phyloP scores from a whole-genome alignment of 2,797 vertebrate species.

The Scyliorhinus canicula region DNA sequence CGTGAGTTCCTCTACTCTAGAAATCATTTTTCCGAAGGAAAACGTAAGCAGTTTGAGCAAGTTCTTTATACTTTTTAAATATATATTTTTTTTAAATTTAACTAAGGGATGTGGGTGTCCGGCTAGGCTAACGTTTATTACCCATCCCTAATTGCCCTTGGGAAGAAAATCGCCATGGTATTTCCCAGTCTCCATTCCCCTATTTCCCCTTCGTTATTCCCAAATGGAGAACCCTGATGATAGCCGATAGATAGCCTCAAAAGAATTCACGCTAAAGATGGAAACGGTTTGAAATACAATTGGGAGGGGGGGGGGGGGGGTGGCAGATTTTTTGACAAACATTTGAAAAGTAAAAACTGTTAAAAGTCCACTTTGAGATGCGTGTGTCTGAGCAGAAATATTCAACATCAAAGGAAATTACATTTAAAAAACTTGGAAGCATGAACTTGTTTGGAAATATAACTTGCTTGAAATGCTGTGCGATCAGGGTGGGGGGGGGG shows the following conservation, averaged over 20 bases:
- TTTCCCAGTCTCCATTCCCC: slow-evolving; percentile 1
- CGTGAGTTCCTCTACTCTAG: neutral
- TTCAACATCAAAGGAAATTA: neutral
- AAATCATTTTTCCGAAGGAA: neutral
- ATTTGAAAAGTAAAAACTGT: neutral
- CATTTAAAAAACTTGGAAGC: neutral
- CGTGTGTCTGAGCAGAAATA: neutral
- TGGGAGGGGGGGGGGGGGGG: too few species aligned
- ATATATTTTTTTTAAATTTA: neutral
- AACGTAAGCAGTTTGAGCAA: neutral
- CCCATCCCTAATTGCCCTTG: too few species aligned
- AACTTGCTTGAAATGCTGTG: neutral
- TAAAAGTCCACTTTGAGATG: neutral
- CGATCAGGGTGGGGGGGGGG: slow-evolving; percentile 12
- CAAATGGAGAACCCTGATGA: neutral
- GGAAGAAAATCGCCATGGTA: neutral
- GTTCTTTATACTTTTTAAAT: neutral
- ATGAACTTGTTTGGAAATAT: too few species aligned
- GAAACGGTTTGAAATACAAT: neutral
- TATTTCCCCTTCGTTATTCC: neutral
- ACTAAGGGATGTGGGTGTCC: too few species aligned
- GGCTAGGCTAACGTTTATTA: too few species aligned
- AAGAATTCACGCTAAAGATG: neutral
- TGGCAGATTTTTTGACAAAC: neutral
- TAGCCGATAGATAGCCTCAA: neutral